phyloP scores from a whole-genome alignment of 1,140 invertebrate species.

The Piezodorus guildinii region DNA sequence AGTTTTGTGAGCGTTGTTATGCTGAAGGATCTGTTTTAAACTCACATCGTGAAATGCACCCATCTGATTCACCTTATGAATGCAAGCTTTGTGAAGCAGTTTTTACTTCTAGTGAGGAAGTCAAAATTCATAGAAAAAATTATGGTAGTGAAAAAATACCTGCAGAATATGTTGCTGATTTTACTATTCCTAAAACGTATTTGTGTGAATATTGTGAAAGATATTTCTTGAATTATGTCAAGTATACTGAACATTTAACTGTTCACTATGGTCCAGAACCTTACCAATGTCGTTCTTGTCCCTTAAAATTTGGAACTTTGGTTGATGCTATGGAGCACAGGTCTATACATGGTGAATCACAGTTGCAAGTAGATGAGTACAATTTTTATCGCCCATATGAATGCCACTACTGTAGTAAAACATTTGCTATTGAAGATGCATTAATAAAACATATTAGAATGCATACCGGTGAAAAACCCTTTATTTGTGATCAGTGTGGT shows the following conservation, averaged over 20 bases:
- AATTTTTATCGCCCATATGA: conserved; percentile 26
- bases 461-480: conserved; percentile 58
- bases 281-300: conserved; percentile 25
- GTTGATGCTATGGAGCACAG: conserved; percentile 22
- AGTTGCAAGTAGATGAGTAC: conserved; percentile 13
- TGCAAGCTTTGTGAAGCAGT: conserved; percentile 25
- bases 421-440: conserved; percentile 27
- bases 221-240: conserved; percentile 25
- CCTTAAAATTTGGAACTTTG: conserved; percentile 20
- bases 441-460: conserved; percentile 42
- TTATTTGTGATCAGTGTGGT: conserved; percentile 30
- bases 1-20: conserved; percentile 27
- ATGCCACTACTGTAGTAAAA: conserved; percentile 28
- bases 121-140: conserved; percentile 20
- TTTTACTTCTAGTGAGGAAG: conserved; percentile 17
- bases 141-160: conserved; percentile 17
- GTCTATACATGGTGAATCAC: conserved; percentile 18
- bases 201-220: conserved; percentile 28
- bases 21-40: conserved; percentile 18
- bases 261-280: conserved; percentile 27
- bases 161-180: conserved; percentile 23
- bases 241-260: conserved; percentile 27
- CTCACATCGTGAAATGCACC: conserved; percentile 20
- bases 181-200: conserved; percentile 23
- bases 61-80: conserved; percentile 21